Evolutionary conservation across 2,113 vertebrate species (phyloP).

Genomic region (Ellobius talpinus): DNA sequence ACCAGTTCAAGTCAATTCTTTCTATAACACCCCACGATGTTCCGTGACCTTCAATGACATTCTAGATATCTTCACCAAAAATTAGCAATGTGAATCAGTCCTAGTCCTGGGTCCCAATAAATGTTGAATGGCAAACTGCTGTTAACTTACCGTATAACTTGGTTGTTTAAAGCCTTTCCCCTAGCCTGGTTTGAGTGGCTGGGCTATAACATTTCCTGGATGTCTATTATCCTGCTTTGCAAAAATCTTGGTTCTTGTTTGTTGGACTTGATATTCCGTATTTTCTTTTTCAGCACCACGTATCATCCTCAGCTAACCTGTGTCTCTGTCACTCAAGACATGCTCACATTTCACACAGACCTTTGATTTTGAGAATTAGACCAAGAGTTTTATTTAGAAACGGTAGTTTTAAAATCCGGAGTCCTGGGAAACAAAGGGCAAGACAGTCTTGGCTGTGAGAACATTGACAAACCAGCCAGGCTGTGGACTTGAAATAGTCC

Average conservation of each 20-base stretch:
- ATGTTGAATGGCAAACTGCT: not conserved
- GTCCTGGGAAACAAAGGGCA: not conserved
- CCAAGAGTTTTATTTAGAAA: conserved; percentile 44
- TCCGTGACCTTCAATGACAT: not conserved
- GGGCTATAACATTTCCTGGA: conserved; percentile 15
- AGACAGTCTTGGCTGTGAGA: conserved; percentile 7
- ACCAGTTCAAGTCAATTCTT: conserved; percentile 33
- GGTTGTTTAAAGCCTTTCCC: not conserved
- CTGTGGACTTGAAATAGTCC: conserved; percentile 7
- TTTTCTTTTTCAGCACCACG: not conserved
- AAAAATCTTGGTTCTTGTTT: conserved; percentile 60
- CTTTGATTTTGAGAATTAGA: conserved; percentile 13
- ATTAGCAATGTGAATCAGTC: not conserved
- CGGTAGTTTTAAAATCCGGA: conserved; percentile 42
- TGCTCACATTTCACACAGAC: conserved; percentile 46
- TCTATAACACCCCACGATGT: conserved; percentile 7
- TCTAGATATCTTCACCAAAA: conserved; percentile 35
- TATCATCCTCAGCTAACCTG: not conserved
- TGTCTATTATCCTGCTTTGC: conserved; percentile 40
- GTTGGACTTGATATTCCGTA: not conserved
- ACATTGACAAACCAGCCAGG: not conserved
- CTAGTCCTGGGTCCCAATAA: conserved; percentile 16
- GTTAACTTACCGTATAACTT: not conserved
- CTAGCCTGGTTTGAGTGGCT: not conserved
- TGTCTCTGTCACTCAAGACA: not conserved